A percentile compares a stretch with the other conserved stretches of the same genome.
These are phyloP conservation scores for Saguinus imperator DNA, from an alignment of 2,113 vertebrate genomes.

Conservation along the genomic window DNA sequence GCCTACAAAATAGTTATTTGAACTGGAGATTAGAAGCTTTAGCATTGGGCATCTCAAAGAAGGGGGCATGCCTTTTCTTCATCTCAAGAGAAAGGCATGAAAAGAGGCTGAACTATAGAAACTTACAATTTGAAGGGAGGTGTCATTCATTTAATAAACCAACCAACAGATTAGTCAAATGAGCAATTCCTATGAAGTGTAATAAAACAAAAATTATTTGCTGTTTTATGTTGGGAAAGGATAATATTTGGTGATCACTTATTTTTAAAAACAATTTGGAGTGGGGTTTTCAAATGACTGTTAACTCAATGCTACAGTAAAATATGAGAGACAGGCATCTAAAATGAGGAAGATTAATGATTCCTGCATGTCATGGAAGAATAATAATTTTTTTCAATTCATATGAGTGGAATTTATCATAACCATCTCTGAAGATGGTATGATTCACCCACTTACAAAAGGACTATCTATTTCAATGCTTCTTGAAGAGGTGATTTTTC, in stretches of 20 bases:
- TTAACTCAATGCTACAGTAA: slow-evolving; percentile 37
- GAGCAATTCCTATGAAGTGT: neutral
- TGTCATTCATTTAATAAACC: slow-evolving; percentile 28
- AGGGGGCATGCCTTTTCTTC: neutral
- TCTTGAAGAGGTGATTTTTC: slow-evolving; percentile 56
- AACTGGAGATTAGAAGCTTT: slow-evolving; percentile 44
- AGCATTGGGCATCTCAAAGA: neutral
- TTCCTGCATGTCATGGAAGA: slow-evolving; percentile 54
- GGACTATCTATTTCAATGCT: neutral
- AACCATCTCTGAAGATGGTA: slow-evolving; percentile 46
- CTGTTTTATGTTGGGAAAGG: neutral
- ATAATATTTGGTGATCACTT: slow-evolving; percentile 17
- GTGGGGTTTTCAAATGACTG: slow-evolving; percentile 14
- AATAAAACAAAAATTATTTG: slow-evolving; percentile 28
- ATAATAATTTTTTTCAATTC: slow-evolving; percentile 34
- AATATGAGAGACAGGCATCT: slow-evolving; percentile 10
- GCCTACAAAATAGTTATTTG: slow-evolving; percentile 59
- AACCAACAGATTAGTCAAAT: slow-evolving; percentile 10
- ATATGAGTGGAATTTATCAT: slow-evolving; percentile 45
- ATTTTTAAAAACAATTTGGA: slow-evolving; percentile 37
- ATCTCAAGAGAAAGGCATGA: neutral
- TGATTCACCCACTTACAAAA: slow-evolving; percentile 68
- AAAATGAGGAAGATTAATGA: slow-evolving; percentile 73
- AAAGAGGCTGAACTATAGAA: neutral
- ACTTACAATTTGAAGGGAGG: neutral